Evolutionary conservation across 2,797 vertebrate genomes (phyloP), one percentile per base, ranked within the genome.

Genomic region (Todus mexicanus): DNA sequence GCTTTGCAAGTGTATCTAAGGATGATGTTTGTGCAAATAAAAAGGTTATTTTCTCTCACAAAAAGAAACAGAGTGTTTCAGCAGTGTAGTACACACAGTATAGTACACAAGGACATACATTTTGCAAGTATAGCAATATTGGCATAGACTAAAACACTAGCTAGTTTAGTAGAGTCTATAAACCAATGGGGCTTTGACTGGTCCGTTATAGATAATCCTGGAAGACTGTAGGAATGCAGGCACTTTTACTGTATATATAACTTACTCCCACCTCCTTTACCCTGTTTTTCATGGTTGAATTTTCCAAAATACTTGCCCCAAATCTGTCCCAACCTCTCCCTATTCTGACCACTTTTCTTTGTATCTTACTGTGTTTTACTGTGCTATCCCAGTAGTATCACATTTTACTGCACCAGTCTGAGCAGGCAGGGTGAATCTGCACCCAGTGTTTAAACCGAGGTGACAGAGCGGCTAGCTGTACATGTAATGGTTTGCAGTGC

Each of bases 151-250:
- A 27, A 56, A 76, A 84, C 80, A 4, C 10, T 57, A 64, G 23
- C 7, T 25, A 7, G 11, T 59, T 59, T 35, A 33, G 10, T 37
- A 4, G 31, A 20, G 15, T 50, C 56, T 92, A 33, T 35, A 63
- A 85, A 40, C 11, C 25, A 64, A n/a, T 3, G 6, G 48, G 38
- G 14, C 21, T 81, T 84, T 86, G n/a, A 35, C 54, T 61, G 4
- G 26, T 40, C 16, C 65, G 1, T 51, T 47, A 29, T 1, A 51
- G 27, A 4, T n/a, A 23, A 8, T 27, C 27, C 69, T 65, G 25
- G 16, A 51, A 35, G 12, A 26, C 1, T 0, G 0, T 2, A 33
- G 7, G 12, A 37, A 5, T 11, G 7, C 11, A 75, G 47, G 38
- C 7, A 27, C 22, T 25, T n/a, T 74, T 9, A 42, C 23, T 51